Base-by-base conservation (phyloP, 2,113 vertebrate species). In the Perca flavescens region DNA sequence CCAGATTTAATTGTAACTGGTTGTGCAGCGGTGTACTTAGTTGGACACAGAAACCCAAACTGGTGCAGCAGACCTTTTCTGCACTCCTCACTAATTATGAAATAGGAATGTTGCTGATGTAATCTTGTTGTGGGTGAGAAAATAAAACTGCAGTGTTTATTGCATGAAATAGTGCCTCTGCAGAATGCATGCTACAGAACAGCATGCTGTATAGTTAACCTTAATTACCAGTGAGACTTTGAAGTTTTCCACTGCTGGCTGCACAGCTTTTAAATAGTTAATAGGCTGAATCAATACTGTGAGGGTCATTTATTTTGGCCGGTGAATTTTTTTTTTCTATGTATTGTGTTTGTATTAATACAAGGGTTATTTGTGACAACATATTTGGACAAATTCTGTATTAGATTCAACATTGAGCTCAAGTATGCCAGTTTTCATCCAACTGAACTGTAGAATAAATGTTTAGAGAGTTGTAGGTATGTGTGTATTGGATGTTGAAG, bases 31-130 rank as follows among this genome's bases (percentile, higher is more conserved):
- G 21, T 70, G 16, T n/a, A 43, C 67, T 13, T 19, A 72, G 66
- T 13, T 65, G 56, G 76, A 75, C 54, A 43, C 68, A 79, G 63
- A 74, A 22, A 17, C 16, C n/a, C 21, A 68, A 72, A 69, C 46
- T 67, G 64, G 72, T 71, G 74, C 74, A 83, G 58, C 65, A 63
- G 60, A 71, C 63, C 52, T 61, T 63, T 34, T 61, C 36, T 80
- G 61, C 56, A 58, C 62, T 79, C 58, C 21, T 74, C 69, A 22
- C 77, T 88, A 87, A 92, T 91, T 91, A 79, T 76, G 61, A 81
- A 84, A 79, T 53, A 74, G 66, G 80, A 88, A 89, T 84, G 79
- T 53, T 77, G 77, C 58, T 89, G 85, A 85, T 86, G 81, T 77
- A 62, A 81, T 74, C 31, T 64, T 85, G 73, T 80, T 83, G 52